Conservation (phyloP, 2,797 vertebrate genomes). For the Cyprinella venusta region DNA sequence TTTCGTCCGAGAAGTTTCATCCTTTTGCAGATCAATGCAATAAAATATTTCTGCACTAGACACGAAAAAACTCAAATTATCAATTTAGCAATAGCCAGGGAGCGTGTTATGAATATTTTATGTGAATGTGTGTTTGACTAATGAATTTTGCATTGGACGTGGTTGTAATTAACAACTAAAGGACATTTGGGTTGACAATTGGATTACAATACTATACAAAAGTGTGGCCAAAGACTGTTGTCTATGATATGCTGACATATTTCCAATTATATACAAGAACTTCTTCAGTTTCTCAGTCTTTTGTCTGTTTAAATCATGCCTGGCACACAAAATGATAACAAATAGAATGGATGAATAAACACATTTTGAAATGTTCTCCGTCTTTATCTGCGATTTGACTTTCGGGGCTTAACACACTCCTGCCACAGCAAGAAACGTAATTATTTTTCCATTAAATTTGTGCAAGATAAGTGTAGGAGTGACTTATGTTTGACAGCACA, state of each 20-base stretch:
- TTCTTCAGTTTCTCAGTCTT: neutral
- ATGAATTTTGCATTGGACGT: neutral
- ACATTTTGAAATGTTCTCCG: conserved; percentile 18
- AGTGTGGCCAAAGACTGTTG: neutral
- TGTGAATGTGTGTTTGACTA: neutral
- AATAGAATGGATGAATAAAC: conserved; percentile 37
- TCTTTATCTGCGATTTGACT: conserved; percentile 48
- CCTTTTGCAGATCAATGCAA: conserved; percentile 1
- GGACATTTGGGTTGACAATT: conserved; percentile 3
- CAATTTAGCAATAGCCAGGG: neutral
- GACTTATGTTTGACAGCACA: conserved; percentile 43
- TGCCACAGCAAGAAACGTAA: conserved; percentile 41
- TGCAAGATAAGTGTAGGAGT: conserved; percentile 28
- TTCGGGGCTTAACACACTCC: conserved; percentile 30
- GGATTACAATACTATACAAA: neutral
- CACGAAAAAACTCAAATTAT: neutral
- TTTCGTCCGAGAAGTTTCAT: neutral
- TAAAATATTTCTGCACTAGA: conserved; percentile 3
- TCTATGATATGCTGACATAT: neutral
- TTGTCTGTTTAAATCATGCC: conserved; percentile 33
- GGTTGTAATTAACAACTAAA: neutral
- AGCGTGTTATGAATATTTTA: neutral
- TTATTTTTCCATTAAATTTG: conserved; percentile 47
- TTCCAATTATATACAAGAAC: conserved; percentile 23
- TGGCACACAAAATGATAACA: conserved; percentile 23